phyloP scores from a whole-genome alignment of 2,888 invertebrate genomes.

The Ichneumon xanthorius region DNA sequence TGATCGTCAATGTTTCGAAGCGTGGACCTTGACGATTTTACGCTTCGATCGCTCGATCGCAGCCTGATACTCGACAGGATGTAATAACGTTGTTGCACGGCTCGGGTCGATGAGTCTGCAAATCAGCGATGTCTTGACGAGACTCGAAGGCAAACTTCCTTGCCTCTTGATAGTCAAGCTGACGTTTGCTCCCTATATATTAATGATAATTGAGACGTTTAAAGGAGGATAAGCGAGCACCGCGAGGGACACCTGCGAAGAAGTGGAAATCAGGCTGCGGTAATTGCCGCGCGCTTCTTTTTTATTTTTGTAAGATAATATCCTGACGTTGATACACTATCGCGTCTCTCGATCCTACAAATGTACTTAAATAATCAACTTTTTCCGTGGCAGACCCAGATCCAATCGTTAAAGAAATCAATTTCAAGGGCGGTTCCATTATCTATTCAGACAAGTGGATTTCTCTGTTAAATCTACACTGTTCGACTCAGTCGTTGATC shows the following conservation, averaged over 20 bases:
- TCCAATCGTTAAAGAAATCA: not conserved
- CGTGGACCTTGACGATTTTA: constrained; percentile 51
- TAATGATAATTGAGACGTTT: constrained; percentile 36
- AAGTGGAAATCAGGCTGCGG: not conserved
- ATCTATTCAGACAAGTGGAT: too few species aligned
- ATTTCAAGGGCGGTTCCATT: not conserved
- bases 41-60: constrained; percentile 6
- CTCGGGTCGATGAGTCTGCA: constrained; percentile 61
- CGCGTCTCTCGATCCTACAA: not conserved
- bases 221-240: not conserved
- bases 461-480: too few species aligned
- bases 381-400: not conserved
- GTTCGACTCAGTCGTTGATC: too few species aligned
- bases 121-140: constrained; percentile 6
- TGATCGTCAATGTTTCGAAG: not conserved
- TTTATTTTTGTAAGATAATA: not conserved
- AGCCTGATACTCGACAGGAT: constrained; percentile 41
- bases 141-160: constrained; percentile 10
- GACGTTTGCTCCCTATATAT: not conserved
- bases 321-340: not conserved
- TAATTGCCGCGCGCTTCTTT: constrained; percentile 12
- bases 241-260: not conserved
- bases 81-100: constrained; percentile 68
- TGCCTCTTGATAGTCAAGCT: not conserved
- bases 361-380: not conserved